Evolutionary conservation across 2,888 invertebrate genomes (phyloP), one percentile per base, ranked within the genome.

Genomic region (Pseudoips prasinana): DNA sequence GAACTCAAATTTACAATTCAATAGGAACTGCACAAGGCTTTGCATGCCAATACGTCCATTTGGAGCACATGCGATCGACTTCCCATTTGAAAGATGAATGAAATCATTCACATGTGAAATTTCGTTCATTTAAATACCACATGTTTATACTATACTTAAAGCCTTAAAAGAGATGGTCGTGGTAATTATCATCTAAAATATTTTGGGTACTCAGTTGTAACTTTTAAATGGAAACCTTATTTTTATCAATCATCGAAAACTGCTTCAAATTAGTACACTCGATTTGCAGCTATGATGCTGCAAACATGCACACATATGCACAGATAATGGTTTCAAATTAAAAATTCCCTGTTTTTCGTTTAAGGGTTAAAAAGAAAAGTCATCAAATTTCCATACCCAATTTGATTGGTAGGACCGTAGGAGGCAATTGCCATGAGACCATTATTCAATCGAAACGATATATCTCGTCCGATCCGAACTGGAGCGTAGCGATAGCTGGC

Each of bases 371-470:
- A n/a, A n/a, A n/a, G n/a, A n/a, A n/a, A n/a, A n/a, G n/a, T n/a
- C n/a, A n/a, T n/a, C n/a, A n/a, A n/a, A n/a, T n/a, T n/a, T n/a
- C n/a, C n/a, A n/a, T n/a, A n/a, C n/a, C n/a, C 66, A 73, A 75
- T 74, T 73, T 57, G 55, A 62, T 61, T 51, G 66, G 60, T 57
- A 55, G 71, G 65, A 68, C 66, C 70, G 52, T 68, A 68, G 56
- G 63, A 73, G 67, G 78, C 78, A 79, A 79, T 81, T 69, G 78
- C 74, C 74, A 78, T 73, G 78, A 78, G 78, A 72, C 76, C 79
- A 84, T 87, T 84, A 85, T 82, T 88, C 86, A 87, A 86, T 85
- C 73, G 81, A 68, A 76, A 71, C 78, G 80, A 83, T 87, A 84
- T 83, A 83, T 86, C 86, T 83, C 76, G 68, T 66, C 67, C 73